A percentile compares a stretch with the other conserved stretches of the same genome.
These are phyloP conservation scores for Peromyscus californicus DNA, from an alignment of 2,113 vertebrate species.

Conservation along the genomic window DNA sequence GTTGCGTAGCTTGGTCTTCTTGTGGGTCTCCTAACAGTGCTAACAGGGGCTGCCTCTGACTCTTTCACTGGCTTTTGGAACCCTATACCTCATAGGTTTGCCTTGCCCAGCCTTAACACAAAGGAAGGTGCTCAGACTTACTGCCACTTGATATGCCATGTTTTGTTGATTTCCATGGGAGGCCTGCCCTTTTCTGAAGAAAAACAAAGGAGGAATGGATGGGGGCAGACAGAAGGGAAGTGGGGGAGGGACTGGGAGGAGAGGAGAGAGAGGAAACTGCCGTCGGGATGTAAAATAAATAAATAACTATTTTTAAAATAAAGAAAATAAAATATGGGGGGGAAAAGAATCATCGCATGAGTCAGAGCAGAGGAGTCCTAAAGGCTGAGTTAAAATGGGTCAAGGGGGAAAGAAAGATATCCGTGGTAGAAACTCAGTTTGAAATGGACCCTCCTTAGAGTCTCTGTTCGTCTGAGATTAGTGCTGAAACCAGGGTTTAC, in stretches of 20 bases:
- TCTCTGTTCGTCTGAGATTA: neutral
- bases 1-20: neutral
- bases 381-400: neutral
- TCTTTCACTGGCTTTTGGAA: neutral
- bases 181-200: neutral
- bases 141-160: no score
- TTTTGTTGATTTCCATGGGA: no score
- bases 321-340: neutral
- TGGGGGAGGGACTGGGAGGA: no score
- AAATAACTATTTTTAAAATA: neutral
- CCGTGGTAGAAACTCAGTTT: neutral
- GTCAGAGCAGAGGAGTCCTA: neutral
- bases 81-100: neutral
- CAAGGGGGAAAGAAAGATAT: neutral
- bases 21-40: neutral
- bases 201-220: neutral
- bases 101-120: neutral
- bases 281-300: neutral
- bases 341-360: neutral
- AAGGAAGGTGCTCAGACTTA: no score
- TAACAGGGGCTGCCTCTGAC: neutral
- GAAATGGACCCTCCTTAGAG: neutral
- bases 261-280: neutral
- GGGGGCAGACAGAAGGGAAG: no score
- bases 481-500: slow-evolving; percentile 10